A percentile compares a stretch with the other conserved stretches of the same genome.
Conservation (phyloP, 2,888 invertebrate species). For the Drosophila kuntzei region DNA sequence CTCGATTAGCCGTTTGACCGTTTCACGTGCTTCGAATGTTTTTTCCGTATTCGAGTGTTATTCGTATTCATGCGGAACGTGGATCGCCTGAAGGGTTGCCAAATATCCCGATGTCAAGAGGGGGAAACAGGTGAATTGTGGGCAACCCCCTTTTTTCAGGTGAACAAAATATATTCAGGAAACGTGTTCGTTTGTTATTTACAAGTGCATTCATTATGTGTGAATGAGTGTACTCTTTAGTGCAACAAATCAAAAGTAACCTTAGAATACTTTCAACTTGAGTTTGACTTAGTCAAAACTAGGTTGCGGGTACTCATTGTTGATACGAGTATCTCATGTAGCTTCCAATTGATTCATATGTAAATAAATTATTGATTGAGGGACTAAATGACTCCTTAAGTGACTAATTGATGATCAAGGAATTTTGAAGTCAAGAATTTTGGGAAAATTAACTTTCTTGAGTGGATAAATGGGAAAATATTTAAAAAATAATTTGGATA, state of each 20-base stretch:
- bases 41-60: not conserved
- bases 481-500: too few relatives aligned
- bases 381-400: not conserved
- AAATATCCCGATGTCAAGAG: not conserved
- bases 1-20: conserved; percentile 63
- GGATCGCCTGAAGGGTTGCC: conserved; percentile 26
- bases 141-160: conserved; percentile 11
- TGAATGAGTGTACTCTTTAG: not conserved
- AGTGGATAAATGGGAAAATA: too few relatives aligned
- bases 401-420: too few relatives aligned
- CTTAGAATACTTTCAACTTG: not conserved
- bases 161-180: not conserved
- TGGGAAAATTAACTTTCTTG: too few relatives aligned
- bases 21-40: not conserved
- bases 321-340: not conserved
- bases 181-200: not conserved
- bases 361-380: not conserved
- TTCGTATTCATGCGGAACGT: conserved; percentile 46
- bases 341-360: not conserved
- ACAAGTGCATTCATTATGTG: conserved; percentile 3
- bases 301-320: not conserved
- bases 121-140: conserved; percentile 26
- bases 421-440: too few relatives aligned
- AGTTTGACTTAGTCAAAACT: not conserved
- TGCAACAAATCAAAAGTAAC: conserved; percentile 2